Evolutionary conservation across 1,140 invertebrate genomes (phyloP), one percentile per base, ranked within the genome.

Genomic region (Phthorimaea operculella): DNA sequence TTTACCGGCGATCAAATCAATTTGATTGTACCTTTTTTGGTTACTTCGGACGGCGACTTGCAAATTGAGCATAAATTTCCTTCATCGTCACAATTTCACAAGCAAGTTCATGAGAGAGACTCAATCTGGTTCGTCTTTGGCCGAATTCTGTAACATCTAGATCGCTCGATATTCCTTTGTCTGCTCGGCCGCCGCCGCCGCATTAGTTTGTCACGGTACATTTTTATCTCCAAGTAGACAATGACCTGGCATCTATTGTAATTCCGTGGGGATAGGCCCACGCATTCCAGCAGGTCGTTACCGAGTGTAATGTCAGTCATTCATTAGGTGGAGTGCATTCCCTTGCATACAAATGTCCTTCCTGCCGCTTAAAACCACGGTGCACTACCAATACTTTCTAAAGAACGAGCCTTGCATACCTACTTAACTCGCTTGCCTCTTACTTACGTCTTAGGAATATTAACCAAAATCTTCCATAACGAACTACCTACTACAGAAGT

Each of bases 321-420:
- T 70, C 72, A 72, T 68, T 72, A 68, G 57, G 44, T 48, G 59
- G 6, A 67, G 62, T 67, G 63, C 66, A 66, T 74, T 70, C 60
- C 55, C 55, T 63, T 11, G 68, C 64, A 70, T 69, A 72, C 70
- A 64, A 72, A 72, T 74, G 66, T 66, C 64, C 63, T 63, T 62
- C 55, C 59, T 17, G n/a, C 44, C 44, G 44, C 44, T 47, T 47
- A 47, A 11, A 15, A 47, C 11, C 11, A 3, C 36, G 3, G 10
- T 10, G 10, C 36, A 39, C 10, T 10, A n/a, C n/a, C n/a, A n/a
- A 39, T 39, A 39, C 36, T 39, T 39, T 39, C 36, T 39, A 39
- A 39, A 39, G 36, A n/a, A 10, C 10, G 36, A 39, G 36, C 36
- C n/a, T 39, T 12, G n/a, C 36, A 9, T 39, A 28, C 21, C 6